These are phyloP conservation scores for Acomys russatus DNA, from an alignment of 2,797 vertebrate genomes.

Conservation along the genomic window DNA sequence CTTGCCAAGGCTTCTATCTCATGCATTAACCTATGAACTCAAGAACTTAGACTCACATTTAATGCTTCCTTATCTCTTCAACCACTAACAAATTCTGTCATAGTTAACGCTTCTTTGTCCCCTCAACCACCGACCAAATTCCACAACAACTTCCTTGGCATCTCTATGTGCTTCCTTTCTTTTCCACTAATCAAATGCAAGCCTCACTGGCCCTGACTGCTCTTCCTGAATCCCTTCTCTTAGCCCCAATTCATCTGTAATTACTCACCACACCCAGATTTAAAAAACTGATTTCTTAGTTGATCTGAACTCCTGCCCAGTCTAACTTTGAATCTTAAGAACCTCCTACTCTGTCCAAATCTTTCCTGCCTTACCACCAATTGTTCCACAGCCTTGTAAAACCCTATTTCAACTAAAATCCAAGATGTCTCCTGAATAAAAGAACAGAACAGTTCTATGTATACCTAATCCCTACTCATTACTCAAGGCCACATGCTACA, in stretches of 20 bases:
- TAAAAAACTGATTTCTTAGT: conserved; percentile 35
- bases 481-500: conserved; percentile 26
- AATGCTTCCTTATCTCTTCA: conserved; percentile 39
- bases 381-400: conserved; percentile 35
- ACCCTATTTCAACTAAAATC: conserved; percentile 51
- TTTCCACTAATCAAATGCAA: conserved; percentile 58
- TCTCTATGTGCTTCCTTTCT: conserved; percentile 39
- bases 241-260: not conserved
- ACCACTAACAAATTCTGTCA: conserved; percentile 31
- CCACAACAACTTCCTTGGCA: conserved; percentile 7
- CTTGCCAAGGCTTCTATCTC: conserved; percentile 45
- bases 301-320: conserved; percentile 16
- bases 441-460: conserved; percentile 13
- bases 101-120: conserved; percentile 30
- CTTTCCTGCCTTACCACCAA: conserved; percentile 33
- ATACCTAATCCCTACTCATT: conserved; percentile 23
- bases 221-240: conserved; percentile 42
- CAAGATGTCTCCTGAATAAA: not conserved
- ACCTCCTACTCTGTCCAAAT: not conserved
- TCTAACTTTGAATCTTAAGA: conserved; percentile 26
- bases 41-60: conserved; percentile 16
- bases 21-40: conserved; percentile 36
- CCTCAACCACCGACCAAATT: conserved; percentile 39
- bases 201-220: not conserved
- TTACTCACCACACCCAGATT: conserved; percentile 1